A percentile compares a stretch with the other conserved stretches of the same genome.
Evolutionary conservation across 2,797 vertebrate species (phyloP).

Genomic region (Orientallactaga sibirica): DNA sequence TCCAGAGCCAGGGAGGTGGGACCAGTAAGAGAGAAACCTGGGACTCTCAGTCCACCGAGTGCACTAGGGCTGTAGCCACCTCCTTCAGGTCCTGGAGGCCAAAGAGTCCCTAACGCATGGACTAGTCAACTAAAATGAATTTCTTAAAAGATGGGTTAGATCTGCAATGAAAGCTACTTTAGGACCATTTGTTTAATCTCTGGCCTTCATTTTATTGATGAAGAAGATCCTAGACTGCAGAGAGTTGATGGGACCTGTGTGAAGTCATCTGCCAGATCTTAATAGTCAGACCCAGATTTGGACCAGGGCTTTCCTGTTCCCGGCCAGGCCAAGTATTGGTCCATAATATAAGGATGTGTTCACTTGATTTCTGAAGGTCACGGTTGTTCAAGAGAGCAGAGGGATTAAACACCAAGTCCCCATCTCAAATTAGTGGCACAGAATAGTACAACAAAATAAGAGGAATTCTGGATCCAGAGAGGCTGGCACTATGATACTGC

Average conservation of each 20-base stretch:
- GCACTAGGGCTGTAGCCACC: neutral
- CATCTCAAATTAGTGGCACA: neutral
- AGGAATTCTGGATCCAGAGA: neutral
- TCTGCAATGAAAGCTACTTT: constrained; percentile 10
- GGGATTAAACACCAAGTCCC: neutral
- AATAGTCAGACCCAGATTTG: neutral
- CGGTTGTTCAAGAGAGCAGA: neutral
- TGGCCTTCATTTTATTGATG: neutral
- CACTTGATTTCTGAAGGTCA: neutral
- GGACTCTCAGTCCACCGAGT: too few species aligned
- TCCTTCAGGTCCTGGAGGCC: neutral
- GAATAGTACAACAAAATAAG: neutral
- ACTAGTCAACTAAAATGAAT: neutral
- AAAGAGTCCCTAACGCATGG: neutral
- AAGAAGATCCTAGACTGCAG: constrained; percentile 22
- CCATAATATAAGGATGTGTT: neutral
- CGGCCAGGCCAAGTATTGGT: neutral
- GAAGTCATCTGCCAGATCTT: neutral
- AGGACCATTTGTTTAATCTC: constrained; percentile 37
- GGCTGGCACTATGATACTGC: neutral
- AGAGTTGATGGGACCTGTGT: neutral
- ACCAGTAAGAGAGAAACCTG: neutral
- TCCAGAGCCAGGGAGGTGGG: neutral
- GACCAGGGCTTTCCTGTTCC: neutral
- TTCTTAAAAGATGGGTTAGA: neutral